Conservation (phyloP, 1,140 invertebrate genomes). For the Papilio machaon region DNA sequence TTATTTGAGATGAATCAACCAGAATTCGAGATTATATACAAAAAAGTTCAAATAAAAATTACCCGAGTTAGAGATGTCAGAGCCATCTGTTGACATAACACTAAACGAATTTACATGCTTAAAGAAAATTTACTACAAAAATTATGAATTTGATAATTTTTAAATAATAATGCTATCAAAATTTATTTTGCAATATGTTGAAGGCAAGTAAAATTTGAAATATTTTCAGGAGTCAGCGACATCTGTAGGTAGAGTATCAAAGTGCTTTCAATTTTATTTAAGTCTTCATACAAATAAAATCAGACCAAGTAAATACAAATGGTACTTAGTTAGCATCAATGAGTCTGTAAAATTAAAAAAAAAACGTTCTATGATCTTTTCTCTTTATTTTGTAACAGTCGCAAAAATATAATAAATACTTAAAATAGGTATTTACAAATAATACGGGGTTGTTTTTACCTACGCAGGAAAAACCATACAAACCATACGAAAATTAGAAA, state of each 20-base stretch:
- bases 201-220: neutral
- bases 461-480: constrained; percentile 80
- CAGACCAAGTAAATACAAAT: neutral
- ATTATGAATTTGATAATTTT: neutral
- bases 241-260: neutral
- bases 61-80: neutral
- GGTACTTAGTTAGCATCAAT: neutral
- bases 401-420: constrained; percentile 77
- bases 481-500: constrained; percentile 76
- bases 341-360: constrained; percentile 15
- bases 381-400: constrained; percentile 79
- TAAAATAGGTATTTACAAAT: constrained; percentile 80
- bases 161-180: neutral
- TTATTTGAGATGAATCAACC: no score
- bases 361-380: constrained; percentile 26
- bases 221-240: neutral
- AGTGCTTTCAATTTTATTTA: neutral
- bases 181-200: neutral
- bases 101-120: neutral
- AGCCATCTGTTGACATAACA: neutral
- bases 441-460: constrained; percentile 70
- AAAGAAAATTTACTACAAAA: neutral
- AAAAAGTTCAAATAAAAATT: neutral
- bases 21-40: no score
- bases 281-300: neutral